phyloP scores from a whole-genome alignment of 2,113 vertebrate species.

The Phasianus colchicus region DNA sequence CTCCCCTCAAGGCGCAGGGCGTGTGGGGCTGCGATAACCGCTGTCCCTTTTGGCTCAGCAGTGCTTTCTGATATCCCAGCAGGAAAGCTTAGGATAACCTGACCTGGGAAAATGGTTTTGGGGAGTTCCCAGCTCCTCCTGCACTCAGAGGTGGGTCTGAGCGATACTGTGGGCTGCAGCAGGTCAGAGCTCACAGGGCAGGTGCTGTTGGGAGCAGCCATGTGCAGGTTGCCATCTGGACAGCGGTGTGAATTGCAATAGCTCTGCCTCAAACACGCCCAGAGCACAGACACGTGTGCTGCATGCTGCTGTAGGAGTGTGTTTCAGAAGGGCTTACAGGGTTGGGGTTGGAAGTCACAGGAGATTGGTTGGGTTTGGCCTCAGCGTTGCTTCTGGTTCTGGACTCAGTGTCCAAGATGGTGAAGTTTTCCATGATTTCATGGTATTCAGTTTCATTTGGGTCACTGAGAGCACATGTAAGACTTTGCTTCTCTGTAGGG shows the following conservation, averaged over 20 bases:
- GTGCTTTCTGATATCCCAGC: not conserved
- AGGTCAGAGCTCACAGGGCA: not conserved
- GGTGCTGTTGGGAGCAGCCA: not conserved
- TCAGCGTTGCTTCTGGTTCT: not conserved
- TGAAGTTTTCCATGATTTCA: not conserved
- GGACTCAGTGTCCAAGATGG: not conserved
- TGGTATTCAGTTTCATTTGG: constrained; percentile 39
- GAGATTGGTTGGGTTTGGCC: not conserved
- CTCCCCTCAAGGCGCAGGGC: not conserved
- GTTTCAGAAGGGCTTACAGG: not conserved
- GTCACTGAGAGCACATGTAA: constrained; percentile 47
- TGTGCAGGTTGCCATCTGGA: not conserved
- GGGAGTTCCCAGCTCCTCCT: not conserved
- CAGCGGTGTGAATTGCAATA: rapidly evolving
- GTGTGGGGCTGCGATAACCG: not conserved
- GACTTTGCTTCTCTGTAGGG: constrained; percentile 32
- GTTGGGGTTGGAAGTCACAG: not conserved
- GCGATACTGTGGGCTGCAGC: not conserved
- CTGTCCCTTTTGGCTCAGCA: not conserved
- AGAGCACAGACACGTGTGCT: rapidly evolving
- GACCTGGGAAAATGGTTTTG: not conserved
- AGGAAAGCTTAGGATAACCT: not conserved
- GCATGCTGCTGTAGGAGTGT: not conserved
- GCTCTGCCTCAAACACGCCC: rapidly evolving
- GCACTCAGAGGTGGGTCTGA: not conserved